phyloP scores from a whole-genome alignment of 2,888 invertebrate genomes.

The Pollenia amentaria region DNA sequence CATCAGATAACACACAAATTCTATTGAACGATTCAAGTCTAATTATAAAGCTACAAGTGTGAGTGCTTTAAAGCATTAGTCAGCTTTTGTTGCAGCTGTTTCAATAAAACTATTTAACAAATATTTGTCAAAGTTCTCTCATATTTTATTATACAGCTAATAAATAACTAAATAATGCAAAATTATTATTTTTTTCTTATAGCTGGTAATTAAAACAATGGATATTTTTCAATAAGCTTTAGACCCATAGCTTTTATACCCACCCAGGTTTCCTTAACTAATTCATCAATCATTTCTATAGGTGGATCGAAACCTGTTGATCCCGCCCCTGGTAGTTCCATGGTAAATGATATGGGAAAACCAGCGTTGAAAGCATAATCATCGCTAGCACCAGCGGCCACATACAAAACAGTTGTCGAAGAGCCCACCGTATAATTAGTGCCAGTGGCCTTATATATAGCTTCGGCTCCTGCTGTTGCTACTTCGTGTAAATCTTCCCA shows the following conservation, averaged over 20 bases:
- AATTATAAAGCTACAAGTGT: neutral
- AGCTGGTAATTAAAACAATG: constrained; percentile 9
- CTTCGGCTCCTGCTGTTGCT: constrained; percentile 81
- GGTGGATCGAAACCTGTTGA: constrained; percentile 87
- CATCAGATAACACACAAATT: neutral
- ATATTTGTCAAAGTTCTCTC: no score
- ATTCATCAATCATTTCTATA: constrained; percentile 86
- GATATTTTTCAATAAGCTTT: constrained; percentile 79
- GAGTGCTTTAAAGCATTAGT: neutral
- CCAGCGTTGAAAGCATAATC: constrained; percentile 87
- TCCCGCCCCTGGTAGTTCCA: constrained; percentile 87
- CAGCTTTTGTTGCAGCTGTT: neutral
- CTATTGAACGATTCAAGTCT: constrained; percentile 20
- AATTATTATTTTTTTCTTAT: neutral
- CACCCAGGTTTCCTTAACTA: constrained; percentile 87
- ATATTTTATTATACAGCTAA: no score
- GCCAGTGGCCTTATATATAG: constrained; percentile 82
- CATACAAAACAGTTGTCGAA: constrained; percentile 85
- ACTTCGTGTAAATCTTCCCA: constrained; percentile 84
- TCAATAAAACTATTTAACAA: neutral
- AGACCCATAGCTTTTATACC: constrained; percentile 83
- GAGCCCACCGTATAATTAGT: constrained; percentile 84
- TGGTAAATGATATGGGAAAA: constrained; percentile 87
- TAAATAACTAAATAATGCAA: no score
- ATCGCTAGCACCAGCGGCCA: constrained; percentile 87